Conservation (phyloP, 2,888 invertebrate genomes). For the Caenorhabditis becei region DNA sequence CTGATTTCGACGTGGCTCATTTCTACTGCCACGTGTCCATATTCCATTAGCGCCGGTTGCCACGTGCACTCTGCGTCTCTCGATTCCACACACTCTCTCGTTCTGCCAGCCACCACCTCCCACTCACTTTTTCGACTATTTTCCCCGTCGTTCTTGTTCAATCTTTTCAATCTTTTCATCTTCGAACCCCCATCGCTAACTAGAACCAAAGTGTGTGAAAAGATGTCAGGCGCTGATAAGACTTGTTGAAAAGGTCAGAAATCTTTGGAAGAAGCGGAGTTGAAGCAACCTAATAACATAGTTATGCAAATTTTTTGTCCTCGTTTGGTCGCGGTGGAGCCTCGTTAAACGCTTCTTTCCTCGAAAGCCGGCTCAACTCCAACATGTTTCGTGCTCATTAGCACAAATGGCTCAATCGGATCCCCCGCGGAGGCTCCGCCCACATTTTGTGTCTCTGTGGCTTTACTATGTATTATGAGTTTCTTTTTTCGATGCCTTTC, state of each 20-base stretch:
- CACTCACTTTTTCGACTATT: slow-evolving; percentile 8
- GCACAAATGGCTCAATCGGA: slow-evolving; percentile 54
- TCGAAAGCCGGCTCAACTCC: neutral
- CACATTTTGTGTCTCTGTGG: slow-evolving; percentile 39
- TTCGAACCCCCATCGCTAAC: neutral
- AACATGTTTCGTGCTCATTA: slow-evolving; percentile 56
- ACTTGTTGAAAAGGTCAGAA: slow-evolving; percentile 14
- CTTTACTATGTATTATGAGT: slow-evolving; percentile 32
- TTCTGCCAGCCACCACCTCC: slow-evolving; percentile 12
- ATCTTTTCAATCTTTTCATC: slow-evolving; percentile 15
- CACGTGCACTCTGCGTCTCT: neutral
- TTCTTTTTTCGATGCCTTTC: slow-evolving; percentile 1
- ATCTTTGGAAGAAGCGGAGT: neutral
- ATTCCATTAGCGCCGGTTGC: no score
- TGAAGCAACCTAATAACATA: slow-evolving; percentile 10
- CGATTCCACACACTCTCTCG: slow-evolving; percentile 17
- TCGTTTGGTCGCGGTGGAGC: neutral
- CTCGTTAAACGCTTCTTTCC: slow-evolving; percentile 46
- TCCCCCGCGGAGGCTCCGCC: slow-evolving; percentile 30
- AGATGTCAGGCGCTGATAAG: slow-evolving; percentile 31
- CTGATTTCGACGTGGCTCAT: no score
- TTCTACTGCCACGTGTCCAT: no score
- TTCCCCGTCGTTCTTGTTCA: slow-evolving; percentile 6
- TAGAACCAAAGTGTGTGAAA: neutral
- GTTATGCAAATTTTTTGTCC: slow-evolving; percentile 47